phyloP scores from a whole-genome alignment of 2,797 vertebrate genomes.

The Carduelis carduelis region DNA sequence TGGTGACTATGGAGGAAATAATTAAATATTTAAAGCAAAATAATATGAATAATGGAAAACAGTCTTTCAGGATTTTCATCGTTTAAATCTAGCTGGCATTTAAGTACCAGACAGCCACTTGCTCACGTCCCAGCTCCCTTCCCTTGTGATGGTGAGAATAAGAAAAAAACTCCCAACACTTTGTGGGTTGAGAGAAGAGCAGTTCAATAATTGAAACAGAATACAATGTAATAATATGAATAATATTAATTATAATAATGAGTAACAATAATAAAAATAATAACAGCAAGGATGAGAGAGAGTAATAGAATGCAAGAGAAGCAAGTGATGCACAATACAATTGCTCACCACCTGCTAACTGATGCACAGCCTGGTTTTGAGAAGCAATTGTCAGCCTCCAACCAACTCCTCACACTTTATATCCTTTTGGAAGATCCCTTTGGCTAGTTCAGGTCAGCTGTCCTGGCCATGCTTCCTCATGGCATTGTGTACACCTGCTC shows the following conservation, averaged over 20 bases:
- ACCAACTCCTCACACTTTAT: not conserved
- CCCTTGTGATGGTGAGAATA: fast-evolving
- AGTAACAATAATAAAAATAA: not conserved
- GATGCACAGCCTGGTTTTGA: not conserved
- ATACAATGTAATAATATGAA: not conserved
- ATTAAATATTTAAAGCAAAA: not conserved
- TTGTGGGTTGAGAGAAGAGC: not conserved
- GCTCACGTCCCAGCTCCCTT: not conserved
- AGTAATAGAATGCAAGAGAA: not conserved
- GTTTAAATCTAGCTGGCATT: not conserved
- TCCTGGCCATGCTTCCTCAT: not conserved
- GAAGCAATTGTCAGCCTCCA: too few relatives aligned
- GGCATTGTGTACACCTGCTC: not conserved
- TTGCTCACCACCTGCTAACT: not conserved
- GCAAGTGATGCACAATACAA: not conserved
- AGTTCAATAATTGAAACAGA: not conserved
- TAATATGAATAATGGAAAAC: not conserved
- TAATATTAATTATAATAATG: not conserved
- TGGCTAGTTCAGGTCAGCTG: not conserved
- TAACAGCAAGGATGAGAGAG: not conserved
- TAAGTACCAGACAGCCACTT: not conserved
- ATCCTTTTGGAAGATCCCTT: not conserved
- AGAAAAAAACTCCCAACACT: not conserved
- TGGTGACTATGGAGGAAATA: not conserved
- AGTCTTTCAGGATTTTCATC: not conserved